phyloP scores from a whole-genome alignment of 1,140 invertebrate species.

The Euwallacea similis region DNA sequence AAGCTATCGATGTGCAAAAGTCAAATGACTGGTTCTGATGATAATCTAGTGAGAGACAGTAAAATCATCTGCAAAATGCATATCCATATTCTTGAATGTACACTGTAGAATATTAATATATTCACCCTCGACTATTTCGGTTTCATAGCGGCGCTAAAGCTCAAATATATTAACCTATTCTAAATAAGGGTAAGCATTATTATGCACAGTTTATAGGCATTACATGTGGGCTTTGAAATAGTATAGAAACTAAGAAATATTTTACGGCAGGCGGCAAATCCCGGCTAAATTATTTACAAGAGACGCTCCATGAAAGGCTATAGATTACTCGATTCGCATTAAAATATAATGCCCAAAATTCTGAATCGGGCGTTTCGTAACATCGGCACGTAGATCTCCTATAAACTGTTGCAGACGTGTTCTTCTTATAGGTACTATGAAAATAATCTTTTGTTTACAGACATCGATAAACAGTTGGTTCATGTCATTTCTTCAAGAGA shows the following conservation, averaged over 20 bases:
- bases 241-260: constrained; percentile 24
- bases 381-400: constrained; percentile 8
- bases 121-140: constrained; percentile 33
- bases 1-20: too few relatives aligned
- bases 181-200: constrained; percentile 35
- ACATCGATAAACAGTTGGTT: not conserved
- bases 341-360: constrained; percentile 13
- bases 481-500: too few relatives aligned
- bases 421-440: not conserved
- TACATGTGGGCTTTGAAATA: constrained; percentile 23
- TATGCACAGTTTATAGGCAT: constrained; percentile 27
- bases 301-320: not conserved
- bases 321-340: constrained; percentile 11
- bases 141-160: constrained; percentile 33
- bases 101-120: constrained; percentile 36
- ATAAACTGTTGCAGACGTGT: constrained; percentile 4
- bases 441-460: not conserved
- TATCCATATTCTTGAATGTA: constrained; percentile 16
- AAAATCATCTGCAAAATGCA: too few relatives aligned
- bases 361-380: not conserved
- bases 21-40: too few relatives aligned
- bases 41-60: too few relatives aligned
- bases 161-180: constrained; percentile 35
- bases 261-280: constrained; percentile 4
- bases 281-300: constrained; percentile 18